phyloP scores from a whole-genome alignment of 2,113 vertebrate genomes.

The Pollachius pollachius region DNA sequence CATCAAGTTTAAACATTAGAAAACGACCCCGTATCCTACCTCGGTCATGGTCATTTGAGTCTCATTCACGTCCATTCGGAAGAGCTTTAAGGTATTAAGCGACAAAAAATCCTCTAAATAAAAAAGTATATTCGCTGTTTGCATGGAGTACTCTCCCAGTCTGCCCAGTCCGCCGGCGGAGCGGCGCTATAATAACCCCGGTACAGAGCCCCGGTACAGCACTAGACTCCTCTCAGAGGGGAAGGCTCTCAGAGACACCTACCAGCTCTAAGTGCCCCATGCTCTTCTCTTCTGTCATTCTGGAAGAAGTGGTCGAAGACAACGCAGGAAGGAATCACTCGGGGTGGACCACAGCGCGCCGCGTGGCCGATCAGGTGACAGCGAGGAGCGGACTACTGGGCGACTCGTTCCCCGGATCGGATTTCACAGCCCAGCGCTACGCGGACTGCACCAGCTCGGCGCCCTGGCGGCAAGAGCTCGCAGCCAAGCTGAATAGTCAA shows the following conservation, averaged over 20 bases:
- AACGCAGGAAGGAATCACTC: slow-evolving; percentile 42
- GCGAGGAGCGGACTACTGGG: background rate
- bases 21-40: slow-evolving; percentile 24
- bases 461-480: slow-evolving; percentile 51
- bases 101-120: slow-evolving; percentile 25
- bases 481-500: slow-evolving; percentile 62
- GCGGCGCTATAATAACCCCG: slow-evolving; percentile 25
- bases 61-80: slow-evolving; percentile 19
- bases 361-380: background rate
- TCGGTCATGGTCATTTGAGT: slow-evolving; percentile 30
- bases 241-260: slow-evolving; percentile 62
- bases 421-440: slow-evolving; percentile 18
- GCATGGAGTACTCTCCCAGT: slow-evolving; percentile 7
- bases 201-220: background rate
- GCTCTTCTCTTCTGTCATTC: slow-evolving; percentile 74
- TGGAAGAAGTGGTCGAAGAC: slow-evolving; percentile 59
- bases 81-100: slow-evolving; percentile 11
- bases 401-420: slow-evolving; percentile 13
- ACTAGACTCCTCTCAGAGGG: background rate
- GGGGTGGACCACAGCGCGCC: background rate
- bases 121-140: slow-evolving; percentile 12
- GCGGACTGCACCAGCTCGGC: slow-evolving; percentile 20
- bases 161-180: slow-evolving; percentile 16
- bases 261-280: slow-evolving; percentile 75
- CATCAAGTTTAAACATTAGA: background rate